A percentile compares a stretch with the other conserved stretches of the same genome.
These are phyloP conservation scores for Mechanitis mazaeus DNA, from an alignment of 2,888 invertebrate species.

Conservation along the genomic window DNA sequence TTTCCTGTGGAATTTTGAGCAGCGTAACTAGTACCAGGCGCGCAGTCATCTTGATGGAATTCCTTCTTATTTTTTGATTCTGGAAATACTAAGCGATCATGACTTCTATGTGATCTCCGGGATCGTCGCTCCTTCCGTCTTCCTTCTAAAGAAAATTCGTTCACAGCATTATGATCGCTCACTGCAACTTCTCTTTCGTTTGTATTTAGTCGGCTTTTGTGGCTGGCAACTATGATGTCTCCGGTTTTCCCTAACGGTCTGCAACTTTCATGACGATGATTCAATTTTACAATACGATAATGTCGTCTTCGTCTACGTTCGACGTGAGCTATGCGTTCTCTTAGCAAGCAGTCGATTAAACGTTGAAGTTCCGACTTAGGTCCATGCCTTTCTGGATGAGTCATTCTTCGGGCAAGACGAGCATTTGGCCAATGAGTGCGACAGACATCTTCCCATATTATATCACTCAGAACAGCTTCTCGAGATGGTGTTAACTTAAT, in stretches of 20 bases:
- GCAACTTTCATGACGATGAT: slow-evolving; percentile 63
- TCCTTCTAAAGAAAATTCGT: slow-evolving; percentile 40
- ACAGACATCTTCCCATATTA: slow-evolving; percentile 71
- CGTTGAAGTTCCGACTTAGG: slow-evolving; percentile 61
- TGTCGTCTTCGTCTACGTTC: slow-evolving; percentile 66
- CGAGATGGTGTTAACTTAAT: slow-evolving; percentile 68
- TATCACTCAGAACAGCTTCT: slow-evolving; percentile 69
- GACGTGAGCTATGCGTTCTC: slow-evolving; percentile 65
- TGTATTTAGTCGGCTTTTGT: slow-evolving; percentile 52
- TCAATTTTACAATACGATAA: slow-evolving; percentile 66
- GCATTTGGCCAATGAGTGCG: slow-evolving; percentile 70
- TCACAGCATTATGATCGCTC: slow-evolving; percentile 48
- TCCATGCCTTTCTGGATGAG: slow-evolving; percentile 52
- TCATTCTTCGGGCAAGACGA: slow-evolving; percentile 53
- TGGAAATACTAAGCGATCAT: slow-evolving; percentile 42
- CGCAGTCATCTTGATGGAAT: slow-evolving; percentile 44
- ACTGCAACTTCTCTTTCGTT: slow-evolving; percentile 42
- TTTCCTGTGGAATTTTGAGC: slow-evolving; percentile 37
- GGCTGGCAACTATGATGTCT: slow-evolving; percentile 69
- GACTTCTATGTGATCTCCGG: slow-evolving; percentile 46
- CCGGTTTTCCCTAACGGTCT: slow-evolving; percentile 65
- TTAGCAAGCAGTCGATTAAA: slow-evolving; percentile 60
- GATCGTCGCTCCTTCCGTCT: slow-evolving; percentile 39
- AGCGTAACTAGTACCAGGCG: slow-evolving; percentile 58
- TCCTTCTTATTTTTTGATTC: slow-evolving; percentile 39